Evolutionary conservation across 2,113 vertebrate genomes (phyloP), one percentile per base, ranked within the genome.

Genomic region (Forbesichthys papilliferus): DNA sequence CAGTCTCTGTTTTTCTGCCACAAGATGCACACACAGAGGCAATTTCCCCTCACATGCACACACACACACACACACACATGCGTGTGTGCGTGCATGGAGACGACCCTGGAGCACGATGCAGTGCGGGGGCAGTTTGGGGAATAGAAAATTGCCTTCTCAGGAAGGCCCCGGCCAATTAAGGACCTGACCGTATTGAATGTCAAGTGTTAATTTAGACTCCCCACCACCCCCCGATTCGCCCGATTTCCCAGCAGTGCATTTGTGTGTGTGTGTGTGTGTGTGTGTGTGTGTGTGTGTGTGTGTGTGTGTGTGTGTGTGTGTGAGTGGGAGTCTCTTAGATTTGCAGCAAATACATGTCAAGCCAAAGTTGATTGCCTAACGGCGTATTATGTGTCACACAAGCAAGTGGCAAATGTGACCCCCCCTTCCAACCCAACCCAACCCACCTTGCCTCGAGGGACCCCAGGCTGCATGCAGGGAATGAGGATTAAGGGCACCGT

Each of bases 81-180:
- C 34, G 12, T 20, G 49, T 64, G 68, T 49, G 6, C 46, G 57
- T 66, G 16, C 47, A 68, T n/a, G n/a, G 83, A 87, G 81, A 91
- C 81, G 84, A 89, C 89, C 89, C 80, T 82, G 80, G 82, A 93
- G 92, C 95, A 95, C 93, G 95, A 94, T 91, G 95, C 95, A 94
- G 81, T 66, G 74, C 78, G 92, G 90, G 94, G 94, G 94, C 94
- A 95, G 96, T 96, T 97, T 96, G 95, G 97, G 97, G 97, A 99
- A 99, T 98, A 96, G 95, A 96, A 97, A 98, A 98, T 97, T 98
- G 96, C 97, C 96, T 98, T 98, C 95, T 98, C 96, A 98, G 97
- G 96, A 99, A 99, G 96, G 95, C 95, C 95, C 95, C 88, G 95
- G 95, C 97, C 97, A 99, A 99, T 98, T 99, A 99, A 97, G 96